Percentiles rank a stretch among this genome's conserved stretches.
These are phyloP conservation scores for Litoditis marina DNA, from an alignment of 2,888 invertebrate species.

Conservation along the genomic window DNA sequence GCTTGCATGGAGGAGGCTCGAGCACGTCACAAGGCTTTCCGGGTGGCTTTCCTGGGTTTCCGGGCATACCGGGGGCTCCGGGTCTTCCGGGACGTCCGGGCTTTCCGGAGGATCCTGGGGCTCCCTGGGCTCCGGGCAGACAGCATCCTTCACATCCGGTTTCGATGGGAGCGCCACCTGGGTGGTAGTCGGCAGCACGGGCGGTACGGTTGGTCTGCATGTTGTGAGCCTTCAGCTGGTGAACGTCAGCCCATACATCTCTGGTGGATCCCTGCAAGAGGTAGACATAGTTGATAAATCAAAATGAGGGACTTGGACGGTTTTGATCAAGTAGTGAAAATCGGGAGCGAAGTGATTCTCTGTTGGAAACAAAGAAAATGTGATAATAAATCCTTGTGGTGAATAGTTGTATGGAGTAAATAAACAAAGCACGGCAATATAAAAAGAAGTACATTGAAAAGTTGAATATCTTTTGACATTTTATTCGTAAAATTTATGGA, in stretches of 20 bases:
- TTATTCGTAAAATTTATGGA: neutral
- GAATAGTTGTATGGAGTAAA: too few relatives aligned
- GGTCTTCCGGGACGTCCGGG: slow-evolving; percentile 41
- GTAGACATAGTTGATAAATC: neutral
- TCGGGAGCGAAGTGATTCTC: neutral
- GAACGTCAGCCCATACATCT: slow-evolving; percentile 51
- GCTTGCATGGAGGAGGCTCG: slow-evolving; percentile 40
- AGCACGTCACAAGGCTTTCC: slow-evolving; percentile 51
- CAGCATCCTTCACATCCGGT: slow-evolving; percentile 44
- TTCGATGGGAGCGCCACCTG: slow-evolving; percentile 30
- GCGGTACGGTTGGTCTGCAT: slow-evolving; percentile 37
- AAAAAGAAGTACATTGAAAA: too few relatives aligned
- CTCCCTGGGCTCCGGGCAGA: slow-evolving; percentile 41
- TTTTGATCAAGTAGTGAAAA: neutral
- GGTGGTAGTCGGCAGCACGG: slow-evolving; percentile 11
- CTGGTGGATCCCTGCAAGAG: slow-evolving; percentile 39
- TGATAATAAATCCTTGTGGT: too few relatives aligned
- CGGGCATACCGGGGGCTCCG: slow-evolving; percentile 32
- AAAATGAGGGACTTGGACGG: neutral
- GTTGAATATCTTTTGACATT: too few relatives aligned
- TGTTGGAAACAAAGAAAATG: too few relatives aligned
- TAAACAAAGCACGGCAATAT: too few relatives aligned
- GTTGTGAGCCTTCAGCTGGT: slow-evolving; percentile 37
- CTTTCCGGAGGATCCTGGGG: slow-evolving; percentile 47
- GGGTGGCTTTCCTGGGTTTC: slow-evolving; percentile 51